Percentiles rank a stretch among this genome's conserved stretches.
Conservation (phyloP, 2,113 vertebrate species). For the Plestiodon gilberti region DNA sequence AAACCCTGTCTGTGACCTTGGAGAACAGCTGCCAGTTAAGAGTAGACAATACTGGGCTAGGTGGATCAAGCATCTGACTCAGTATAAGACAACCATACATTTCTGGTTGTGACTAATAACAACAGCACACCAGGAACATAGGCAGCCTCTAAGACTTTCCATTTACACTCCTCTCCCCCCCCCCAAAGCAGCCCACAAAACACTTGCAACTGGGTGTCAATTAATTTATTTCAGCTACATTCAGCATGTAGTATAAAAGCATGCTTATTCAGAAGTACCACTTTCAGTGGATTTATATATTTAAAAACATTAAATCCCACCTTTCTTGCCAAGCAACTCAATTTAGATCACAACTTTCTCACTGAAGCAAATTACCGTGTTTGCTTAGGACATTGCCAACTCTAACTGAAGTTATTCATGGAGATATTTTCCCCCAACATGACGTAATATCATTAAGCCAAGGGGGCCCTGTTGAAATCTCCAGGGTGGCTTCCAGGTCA, state of each 20-base stretch:
- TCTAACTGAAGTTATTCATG: no score
- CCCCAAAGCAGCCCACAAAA: not conserved
- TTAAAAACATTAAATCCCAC: no score
- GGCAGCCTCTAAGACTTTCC: not conserved
- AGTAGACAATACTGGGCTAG: not conserved
- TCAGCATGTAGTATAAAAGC: not conserved
- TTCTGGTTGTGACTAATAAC: not conserved
- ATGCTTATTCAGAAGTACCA: not conserved
- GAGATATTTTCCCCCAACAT: no score
- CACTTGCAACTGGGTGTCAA: not conserved
- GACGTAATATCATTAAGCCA: no score
- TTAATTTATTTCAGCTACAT: not conserved
- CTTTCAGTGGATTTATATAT: not conserved
- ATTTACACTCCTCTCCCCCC: not conserved
- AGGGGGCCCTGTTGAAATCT: no score
- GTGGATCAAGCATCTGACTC: not conserved
- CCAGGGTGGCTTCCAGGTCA: no score
- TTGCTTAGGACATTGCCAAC: no score
- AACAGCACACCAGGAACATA: not conserved
- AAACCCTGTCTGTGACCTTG: not conserved
- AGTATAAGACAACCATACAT: not conserved
- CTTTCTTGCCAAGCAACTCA: no score
- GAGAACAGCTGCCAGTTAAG: not conserved
- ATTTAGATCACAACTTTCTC: no score
- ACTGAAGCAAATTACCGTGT: not conserved